A percentile compares a stretch with the other conserved stretches of the same genome.
phyloP scores from a whole-genome alignment of 2,113 vertebrate genomes.

The Silurus meridionalis region DNA sequence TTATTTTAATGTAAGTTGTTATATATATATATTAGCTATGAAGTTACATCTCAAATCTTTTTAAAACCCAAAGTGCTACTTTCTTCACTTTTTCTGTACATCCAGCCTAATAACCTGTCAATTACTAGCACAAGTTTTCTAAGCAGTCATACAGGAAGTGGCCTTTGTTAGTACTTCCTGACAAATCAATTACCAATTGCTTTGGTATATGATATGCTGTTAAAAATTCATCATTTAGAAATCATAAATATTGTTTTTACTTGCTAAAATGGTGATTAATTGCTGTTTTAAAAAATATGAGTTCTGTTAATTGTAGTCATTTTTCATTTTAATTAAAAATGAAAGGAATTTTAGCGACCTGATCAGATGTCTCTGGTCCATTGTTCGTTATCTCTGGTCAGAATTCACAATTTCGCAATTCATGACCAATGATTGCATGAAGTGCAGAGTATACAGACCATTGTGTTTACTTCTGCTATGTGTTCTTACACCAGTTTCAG shows the following conservation, averaged over 20 bases:
- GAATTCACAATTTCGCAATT: background rate
- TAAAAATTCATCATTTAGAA: background rate
- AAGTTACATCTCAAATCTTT: no score
- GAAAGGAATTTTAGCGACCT: background rate
- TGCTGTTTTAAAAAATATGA: background rate
- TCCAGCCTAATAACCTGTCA: no score
- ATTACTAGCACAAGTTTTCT: no score
- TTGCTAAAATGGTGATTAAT: background rate
- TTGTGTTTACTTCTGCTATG: background rate
- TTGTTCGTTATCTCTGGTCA: background rate
- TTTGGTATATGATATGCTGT: background rate
- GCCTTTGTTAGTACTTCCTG: background rate
- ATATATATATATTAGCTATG: background rate
- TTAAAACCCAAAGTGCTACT: no score
- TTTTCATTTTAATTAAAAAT: constrained; percentile 30
- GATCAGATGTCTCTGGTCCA: background rate
- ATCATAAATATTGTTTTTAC: background rate
- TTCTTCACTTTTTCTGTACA: no score
- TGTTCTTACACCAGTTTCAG: background rate
- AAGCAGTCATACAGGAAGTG: no score
- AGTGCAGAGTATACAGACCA: no score
- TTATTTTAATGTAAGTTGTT: background rate
- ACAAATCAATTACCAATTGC: background rate
- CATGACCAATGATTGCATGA: background rate
- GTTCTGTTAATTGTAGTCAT: constrained; percentile 12